Evolutionary conservation across 1,140 invertebrate species (phyloP), one percentile per base, ranked within the genome.

Genomic region (Parasteatoda tepidariorum): DNA sequence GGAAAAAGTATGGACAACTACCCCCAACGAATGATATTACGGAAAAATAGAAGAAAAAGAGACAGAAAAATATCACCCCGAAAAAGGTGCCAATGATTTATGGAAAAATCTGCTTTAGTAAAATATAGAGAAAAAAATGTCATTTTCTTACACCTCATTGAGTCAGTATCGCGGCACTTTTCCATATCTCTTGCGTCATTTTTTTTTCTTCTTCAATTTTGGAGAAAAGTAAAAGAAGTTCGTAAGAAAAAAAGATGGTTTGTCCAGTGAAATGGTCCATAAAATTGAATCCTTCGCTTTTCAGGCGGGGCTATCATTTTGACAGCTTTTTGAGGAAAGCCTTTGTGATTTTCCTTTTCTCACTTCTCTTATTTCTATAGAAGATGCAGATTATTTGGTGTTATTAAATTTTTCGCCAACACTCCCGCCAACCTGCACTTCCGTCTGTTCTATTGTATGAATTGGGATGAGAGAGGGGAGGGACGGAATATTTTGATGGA

Each of bases 221-320:
- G 38, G n/a, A 34, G 26, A 31, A 55, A 57, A 59, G 57, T 7
- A 59, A 22, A 59, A 22, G 57, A 24, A 33, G 68, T 22, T 7
- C 0, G 38, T 33, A n/a, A 55, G 33, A 71, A 13, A 71, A 71
- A 18, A 62, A 28, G 61, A 78, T 66, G 74, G 74, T 78, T 78
- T 78, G 74, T 78, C 74, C 74, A 78, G 74, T 24, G 74, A 78
- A 78, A 78, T 78, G 74, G 74, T 55, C 74, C 74, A 66, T 78
- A 78, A 78, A 78, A 78, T 78, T 78, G 74, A 66, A 78, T 78
- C 74, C 62, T 66, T 66, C 74, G 62, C 74, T 66, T 78, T 78
- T 78, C 62, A 64, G 13, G 18, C n/a, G 41, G 28, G 24, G 62
- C 61, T 66, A 78, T 78, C 74, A 78, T 78, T 66, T 78, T 78